These are phyloP conservation scores for Ectemnius continuus DNA, from an alignment of 2,888 invertebrate genomes.

Conservation along the genomic window DNA sequence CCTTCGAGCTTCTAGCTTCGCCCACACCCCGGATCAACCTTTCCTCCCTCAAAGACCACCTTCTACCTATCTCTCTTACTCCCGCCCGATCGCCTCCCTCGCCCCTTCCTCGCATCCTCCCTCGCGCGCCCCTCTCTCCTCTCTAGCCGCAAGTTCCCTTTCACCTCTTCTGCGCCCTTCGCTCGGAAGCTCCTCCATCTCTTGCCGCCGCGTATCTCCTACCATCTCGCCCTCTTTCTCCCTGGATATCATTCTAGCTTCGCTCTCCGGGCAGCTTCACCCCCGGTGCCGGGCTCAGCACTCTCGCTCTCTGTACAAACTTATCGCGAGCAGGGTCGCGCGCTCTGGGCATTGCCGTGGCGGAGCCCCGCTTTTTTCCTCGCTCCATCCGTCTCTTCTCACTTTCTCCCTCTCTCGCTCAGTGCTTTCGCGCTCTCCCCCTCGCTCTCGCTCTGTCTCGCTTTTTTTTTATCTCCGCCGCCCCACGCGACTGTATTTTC, in stretches of 20 bases:
- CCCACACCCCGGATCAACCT: conserved; percentile 10
- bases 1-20: neutral
- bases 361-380: conserved; percentile 5
- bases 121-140: conserved; percentile 30
- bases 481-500: conserved; percentile 40
- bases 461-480: conserved; percentile 16
- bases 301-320: conserved; percentile 63
- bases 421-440: conserved; percentile 11
- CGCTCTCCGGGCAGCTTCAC: conserved; percentile 26
- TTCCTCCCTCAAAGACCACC: conserved; percentile 16
- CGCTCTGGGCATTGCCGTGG: conserved; percentile 37
- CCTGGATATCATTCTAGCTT: conserved; percentile 12
- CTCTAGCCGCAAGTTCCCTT: conserved; percentile 25
- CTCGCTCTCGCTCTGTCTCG: conserved; percentile 20
- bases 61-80: conserved; percentile 18
- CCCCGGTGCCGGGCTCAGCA: conserved; percentile 49
- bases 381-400: conserved; percentile 22
- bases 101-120: conserved; percentile 19
- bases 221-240: conserved; percentile 15
- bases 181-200: conserved; percentile 11
- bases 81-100: conserved; percentile 31
- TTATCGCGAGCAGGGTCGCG: conserved; percentile 56
- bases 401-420: conserved; percentile 6
- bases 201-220: conserved; percentile 6
- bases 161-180: conserved; percentile 40